Base-by-base conservation (phyloP, 1,140 invertebrate species). In the Callitettix versicolor region DNA sequence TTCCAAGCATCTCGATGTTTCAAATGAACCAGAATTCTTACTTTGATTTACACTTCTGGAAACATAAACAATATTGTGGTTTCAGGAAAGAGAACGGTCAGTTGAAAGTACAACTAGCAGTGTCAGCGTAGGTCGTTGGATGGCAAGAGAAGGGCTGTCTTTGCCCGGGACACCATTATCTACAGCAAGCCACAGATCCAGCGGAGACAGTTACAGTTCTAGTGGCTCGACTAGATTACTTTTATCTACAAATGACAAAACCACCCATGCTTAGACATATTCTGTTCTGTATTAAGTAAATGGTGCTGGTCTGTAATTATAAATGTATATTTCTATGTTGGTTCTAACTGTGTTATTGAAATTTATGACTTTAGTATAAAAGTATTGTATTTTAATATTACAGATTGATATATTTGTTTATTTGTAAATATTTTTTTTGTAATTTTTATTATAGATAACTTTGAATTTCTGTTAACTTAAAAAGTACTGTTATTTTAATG, bases 161-260 rank as follows among this genome's bases (percentile, higher is more conserved):
- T 46, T 73, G 30, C 20, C 72, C 62, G 81, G 81, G 44, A 84
- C 81, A 15, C 82, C 84, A 2, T 67, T 82, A 33, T 79, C 78
- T 46, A 72, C 75, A 55, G 74, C 79, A 1, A 83, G 80, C 60
- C 80, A 81, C 57, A 75, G 82, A 49, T 84, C 81, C 58, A 85
- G 82, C 49, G 79, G 79, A 47, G 83, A 86, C 62, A 85, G 82
- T 64, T 85, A 83, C 68, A 83, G 81, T 60, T 85, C 82, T 12
- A 79, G 79, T 46, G 82, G 81, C 7, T 85, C 82, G 36, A 84
- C 83, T 1, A 75, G 79, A 24, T 79, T 82, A 61, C 67, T 84
- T 52, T 69, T 84, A 11, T 48, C 54, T 18, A 33, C 53, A 26
- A 54, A 41, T 38, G 48, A 51, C 33, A 51, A 51, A 34, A 51